Conservation (phyloP, 2,888 invertebrate species). For the Orthosia incerta region DNA sequence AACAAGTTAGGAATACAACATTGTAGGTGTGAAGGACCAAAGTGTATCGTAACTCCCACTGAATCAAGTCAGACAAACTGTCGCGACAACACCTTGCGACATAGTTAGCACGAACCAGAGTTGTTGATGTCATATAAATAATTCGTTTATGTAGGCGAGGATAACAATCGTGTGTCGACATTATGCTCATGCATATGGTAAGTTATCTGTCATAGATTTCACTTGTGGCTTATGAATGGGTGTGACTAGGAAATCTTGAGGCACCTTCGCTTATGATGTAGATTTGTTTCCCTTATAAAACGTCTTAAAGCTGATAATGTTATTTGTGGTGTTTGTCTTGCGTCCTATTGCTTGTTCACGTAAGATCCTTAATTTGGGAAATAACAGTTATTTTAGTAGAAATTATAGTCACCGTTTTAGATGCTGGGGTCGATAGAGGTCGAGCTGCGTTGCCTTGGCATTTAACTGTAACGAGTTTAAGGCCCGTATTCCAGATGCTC, state of each 20-base stretch:
- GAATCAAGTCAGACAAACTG: constrained; percentile 43
- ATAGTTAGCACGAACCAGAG: constrained; percentile 1
- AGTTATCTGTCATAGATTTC: constrained; percentile 23
- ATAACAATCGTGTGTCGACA: constrained; percentile 42
- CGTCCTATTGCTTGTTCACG: too few species aligned
- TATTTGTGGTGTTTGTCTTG: too few species aligned
- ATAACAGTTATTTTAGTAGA: too few species aligned
- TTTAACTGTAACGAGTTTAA: too few species aligned
- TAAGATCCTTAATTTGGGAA: too few species aligned
- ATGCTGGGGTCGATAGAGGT: too few species aligned
- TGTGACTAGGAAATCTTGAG: neutral
- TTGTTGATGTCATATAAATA: constrained; percentile 40
- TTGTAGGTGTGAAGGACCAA: neutral
- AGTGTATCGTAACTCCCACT: constrained; percentile 33
- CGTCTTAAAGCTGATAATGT: neutral
- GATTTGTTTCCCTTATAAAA: neutral
- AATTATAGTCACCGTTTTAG: too few species aligned
- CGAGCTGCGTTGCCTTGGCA: too few species aligned
- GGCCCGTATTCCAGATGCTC: too few species aligned
- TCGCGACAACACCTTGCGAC: constrained; percentile 24
- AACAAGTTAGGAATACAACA: neutral
- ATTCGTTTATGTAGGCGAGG: constrained; percentile 41
- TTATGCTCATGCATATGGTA: constrained; percentile 37
- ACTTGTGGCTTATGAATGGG: constrained; percentile 2
- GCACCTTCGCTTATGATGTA: neutral